A percentile compares a stretch with the other conserved stretches of the same genome.
phyloP scores from a whole-genome alignment of 2,797 vertebrate genomes.

The Scyliorhinus canicula region DNA sequence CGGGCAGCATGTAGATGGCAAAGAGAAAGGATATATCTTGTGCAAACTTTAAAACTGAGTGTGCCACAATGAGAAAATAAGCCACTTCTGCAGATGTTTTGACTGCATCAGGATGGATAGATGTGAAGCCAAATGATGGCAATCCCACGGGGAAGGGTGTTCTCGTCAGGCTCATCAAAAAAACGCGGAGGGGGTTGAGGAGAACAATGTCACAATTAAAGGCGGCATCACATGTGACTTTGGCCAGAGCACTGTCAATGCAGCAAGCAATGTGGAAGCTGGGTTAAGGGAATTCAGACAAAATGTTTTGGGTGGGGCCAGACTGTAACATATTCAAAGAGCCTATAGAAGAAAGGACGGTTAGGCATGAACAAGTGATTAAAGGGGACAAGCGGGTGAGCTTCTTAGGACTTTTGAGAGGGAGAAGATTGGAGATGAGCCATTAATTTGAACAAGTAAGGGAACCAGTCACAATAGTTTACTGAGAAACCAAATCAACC shows the following conservation, averaged over 20 bases:
- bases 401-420: background rate
- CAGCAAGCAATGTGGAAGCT: background rate
- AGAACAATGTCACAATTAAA: background rate
- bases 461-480: background rate
- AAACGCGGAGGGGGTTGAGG: background rate
- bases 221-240: background rate
- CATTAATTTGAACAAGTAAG: background rate
- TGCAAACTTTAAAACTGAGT: background rate
- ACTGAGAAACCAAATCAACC: background rate
- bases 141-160: background rate
- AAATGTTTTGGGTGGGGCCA: background rate
- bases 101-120: background rate
- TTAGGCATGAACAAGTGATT: background rate
- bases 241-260: background rate
- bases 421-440: background rate
- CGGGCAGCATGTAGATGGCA: background rate
- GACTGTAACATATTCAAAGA: background rate
- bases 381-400: background rate
- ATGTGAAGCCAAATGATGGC: background rate
- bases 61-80: background rate
- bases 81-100: background rate
- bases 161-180: background rate
- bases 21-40: background rate
- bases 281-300: background rate
- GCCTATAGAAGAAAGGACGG: background rate